Conservation (phyloP, 2,113 vertebrate genomes). For the Pithys albifrons region DNA sequence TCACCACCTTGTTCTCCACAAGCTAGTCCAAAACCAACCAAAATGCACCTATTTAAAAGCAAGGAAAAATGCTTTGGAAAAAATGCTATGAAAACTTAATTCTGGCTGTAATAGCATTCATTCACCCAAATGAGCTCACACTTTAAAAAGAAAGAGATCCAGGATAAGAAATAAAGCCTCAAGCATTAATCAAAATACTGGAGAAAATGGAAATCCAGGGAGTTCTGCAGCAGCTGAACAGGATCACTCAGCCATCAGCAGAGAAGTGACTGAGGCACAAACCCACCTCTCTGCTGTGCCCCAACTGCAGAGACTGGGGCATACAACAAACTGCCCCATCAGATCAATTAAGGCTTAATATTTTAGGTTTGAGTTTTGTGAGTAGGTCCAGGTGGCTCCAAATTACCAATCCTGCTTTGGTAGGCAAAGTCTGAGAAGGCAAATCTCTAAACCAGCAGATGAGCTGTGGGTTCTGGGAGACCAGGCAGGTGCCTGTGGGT, state of each 20-base stretch:
- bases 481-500: rapidly evolving
- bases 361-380: background rate
- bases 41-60: background rate
- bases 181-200: background rate
- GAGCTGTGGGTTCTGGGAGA: background rate
- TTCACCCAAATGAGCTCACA: background rate
- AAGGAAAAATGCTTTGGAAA: background rate
- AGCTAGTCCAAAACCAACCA: background rate
- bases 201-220: background rate
- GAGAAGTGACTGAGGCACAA: background rate
- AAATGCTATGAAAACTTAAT: background rate
- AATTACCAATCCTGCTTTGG: rapidly evolving
- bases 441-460: too few species aligned
- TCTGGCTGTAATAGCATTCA: background rate
- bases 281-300: background rate
- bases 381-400: rapidly evolving
- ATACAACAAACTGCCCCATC: too few species aligned
- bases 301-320: background rate
- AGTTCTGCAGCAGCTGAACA: background rate
- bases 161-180: background rate
- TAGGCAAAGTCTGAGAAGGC: rapidly evolving
- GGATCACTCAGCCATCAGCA: background rate
- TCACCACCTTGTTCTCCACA: background rate
- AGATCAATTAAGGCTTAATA: rapidly evolving
- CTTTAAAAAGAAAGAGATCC: background rate